A percentile compares a stretch with the other conserved stretches of the same genome.
Conservation (phyloP, 2,113 vertebrate genomes). For the Lucifuga dentata region DNA sequence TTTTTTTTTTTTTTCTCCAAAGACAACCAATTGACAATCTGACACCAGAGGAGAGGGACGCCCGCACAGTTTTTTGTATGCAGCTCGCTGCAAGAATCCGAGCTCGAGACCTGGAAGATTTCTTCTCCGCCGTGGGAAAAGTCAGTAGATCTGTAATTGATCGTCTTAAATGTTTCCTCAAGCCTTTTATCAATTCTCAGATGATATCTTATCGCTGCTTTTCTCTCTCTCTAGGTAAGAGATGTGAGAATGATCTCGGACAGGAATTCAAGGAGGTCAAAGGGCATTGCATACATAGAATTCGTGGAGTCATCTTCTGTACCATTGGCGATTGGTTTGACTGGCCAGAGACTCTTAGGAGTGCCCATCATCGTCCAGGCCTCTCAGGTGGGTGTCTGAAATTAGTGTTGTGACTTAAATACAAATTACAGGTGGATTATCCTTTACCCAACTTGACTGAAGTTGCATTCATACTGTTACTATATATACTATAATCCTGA, state of each 20-base stretch:
- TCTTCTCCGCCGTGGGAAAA: constrained; percentile 98
- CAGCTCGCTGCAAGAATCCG: constrained; percentile 97
- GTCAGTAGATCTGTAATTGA: constrained; percentile 71
- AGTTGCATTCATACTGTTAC: too few relatives aligned
- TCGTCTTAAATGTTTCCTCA: neutral
- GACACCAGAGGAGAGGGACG: constrained; percentile 96
- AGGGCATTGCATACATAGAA: constrained; percentile 98
- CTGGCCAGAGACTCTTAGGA: constrained; percentile 95
- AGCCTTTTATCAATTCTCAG: neutral
- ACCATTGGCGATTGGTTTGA: constrained; percentile 95
- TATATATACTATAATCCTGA: too few relatives aligned
- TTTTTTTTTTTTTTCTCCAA: constrained; percentile 5
- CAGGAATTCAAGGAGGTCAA: constrained; percentile 96
- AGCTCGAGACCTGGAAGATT: constrained; percentile 97
- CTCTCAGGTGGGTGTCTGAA: constrained; percentile 88
- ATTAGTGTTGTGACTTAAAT: too few relatives aligned
- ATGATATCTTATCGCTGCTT: neutral
- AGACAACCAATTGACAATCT: constrained; percentile 98
- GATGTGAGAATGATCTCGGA: constrained; percentile 99
- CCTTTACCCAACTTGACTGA: too few relatives aligned
- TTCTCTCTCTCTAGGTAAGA: constrained; percentile 85
- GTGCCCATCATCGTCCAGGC: constrained; percentile 98
- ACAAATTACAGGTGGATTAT: too few relatives aligned
- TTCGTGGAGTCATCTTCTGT: constrained; percentile 98
- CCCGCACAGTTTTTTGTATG: constrained; percentile 99